Evolutionary conservation across 2,113 vertebrate species (phyloP).

Genomic region (Danio rerio): DNA sequence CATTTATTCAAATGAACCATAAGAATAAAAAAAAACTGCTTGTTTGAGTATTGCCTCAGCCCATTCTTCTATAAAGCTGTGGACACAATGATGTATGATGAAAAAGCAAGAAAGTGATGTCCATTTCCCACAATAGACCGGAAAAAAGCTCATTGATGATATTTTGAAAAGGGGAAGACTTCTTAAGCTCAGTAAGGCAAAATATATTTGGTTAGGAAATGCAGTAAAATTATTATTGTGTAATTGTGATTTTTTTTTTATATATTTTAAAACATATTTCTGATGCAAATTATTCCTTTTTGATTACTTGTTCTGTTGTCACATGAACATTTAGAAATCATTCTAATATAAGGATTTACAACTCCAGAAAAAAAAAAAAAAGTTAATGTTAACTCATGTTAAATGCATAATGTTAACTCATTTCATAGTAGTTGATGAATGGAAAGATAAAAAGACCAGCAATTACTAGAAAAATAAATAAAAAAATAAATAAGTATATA

Average conservation of each 20-base stretch:
- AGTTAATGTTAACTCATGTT: too few species aligned
- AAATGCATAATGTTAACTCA: too few species aligned
- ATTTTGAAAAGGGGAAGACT: not conserved
- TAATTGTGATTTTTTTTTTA: not conserved
- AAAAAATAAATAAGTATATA: too few species aligned
- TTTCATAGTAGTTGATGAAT: too few species aligned
- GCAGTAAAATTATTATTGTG: not conserved
- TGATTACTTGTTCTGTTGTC: not conserved
- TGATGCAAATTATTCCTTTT: not conserved
- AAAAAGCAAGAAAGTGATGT: not conserved
- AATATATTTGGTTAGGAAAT: not conserved
- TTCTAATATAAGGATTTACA: too few species aligned
- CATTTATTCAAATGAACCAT: too few species aligned
- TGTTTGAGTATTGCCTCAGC: not conserved
- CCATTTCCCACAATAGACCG: not conserved
- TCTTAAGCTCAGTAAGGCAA: not conserved
- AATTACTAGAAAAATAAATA: too few species aligned
- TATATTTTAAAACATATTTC: not conserved
- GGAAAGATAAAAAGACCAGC: too few species aligned
- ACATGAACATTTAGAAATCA: too few species aligned
- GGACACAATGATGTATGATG: not conserved
- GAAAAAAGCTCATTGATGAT: not conserved
- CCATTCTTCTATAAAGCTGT: not conserved
- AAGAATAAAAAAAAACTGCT: too few species aligned
- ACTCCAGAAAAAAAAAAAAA: too few species aligned